Evolutionary conservation across 2,888 invertebrate genomes (phyloP).

Genomic region (Ligdia adustata): DNA sequence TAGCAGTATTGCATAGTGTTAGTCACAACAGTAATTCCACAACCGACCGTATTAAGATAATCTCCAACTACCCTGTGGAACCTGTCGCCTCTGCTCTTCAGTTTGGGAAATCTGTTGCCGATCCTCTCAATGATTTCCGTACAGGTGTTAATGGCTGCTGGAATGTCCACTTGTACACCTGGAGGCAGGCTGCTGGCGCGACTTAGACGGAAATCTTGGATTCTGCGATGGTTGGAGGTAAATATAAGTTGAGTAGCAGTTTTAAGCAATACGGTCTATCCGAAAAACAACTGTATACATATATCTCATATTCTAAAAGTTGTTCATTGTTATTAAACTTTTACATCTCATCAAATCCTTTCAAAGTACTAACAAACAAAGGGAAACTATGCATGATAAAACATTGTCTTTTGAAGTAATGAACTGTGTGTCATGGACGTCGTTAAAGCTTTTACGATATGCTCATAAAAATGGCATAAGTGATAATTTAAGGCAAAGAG

Average conservation of each 20-base stretch:
- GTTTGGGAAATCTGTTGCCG: conserved; percentile 70
- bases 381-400: conserved; percentile 4
- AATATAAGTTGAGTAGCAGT: no score
- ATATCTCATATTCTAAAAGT: no score
- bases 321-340: no score
- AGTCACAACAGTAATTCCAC: conserved; percentile 5
- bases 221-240: conserved; percentile 46
- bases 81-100: conserved; percentile 83
- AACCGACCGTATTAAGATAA: neutral
- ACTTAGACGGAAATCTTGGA: conserved; percentile 59
- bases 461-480: neutral
- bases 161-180: conserved; percentile 47
- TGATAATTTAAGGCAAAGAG: conserved; percentile 3
- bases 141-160: conserved; percentile 52
- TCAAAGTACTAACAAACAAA: neutral
- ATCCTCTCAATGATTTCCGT: conserved; percentile 78
- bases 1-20: no score
- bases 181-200: conserved; percentile 69
- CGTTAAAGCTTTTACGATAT: conserved; percentile 4
- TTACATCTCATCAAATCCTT: neutral
- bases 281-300: no score
- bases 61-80: conserved; percentile 83
- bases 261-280: no score
- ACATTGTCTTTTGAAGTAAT: conserved; percentile 7
- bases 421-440: conserved; percentile 5